Base-by-base conservation (phyloP, 2,888 invertebrate species). In the Latheticus oryzae region DNA sequence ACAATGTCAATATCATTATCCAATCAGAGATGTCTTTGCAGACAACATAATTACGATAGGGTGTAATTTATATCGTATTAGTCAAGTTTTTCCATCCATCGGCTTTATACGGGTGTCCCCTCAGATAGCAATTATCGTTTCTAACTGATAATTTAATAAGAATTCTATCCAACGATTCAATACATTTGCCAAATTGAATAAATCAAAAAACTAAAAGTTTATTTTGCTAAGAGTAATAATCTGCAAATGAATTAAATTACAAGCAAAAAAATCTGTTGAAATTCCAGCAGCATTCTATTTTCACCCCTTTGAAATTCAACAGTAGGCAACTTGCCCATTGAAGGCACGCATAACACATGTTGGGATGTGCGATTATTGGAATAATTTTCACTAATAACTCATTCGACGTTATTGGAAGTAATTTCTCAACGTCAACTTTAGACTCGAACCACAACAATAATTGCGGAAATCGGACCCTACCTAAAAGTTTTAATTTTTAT, bases 1-100 rank as follows among this genome's bases (percentile, higher is more conserved):
- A 70, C 73, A 77, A 76, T 78, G 78, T 78, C 78, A 78, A 78
- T 78, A 78, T 78, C 74, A 78, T 78, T 78, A 78, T 78, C 78
- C 78, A 78, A 78, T 78, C 78, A 76, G 74, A 76, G 74, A 78
- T 78, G 77, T 78, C 77, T 74, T 69, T 76, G 76, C 68, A 72
- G 78, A 77, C 77, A 76, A 73, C 72, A 75, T 78, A 78, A 78
- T 78, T 76, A 75, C 71, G 69, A 69, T 64, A 65, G 69, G 65
- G 73, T 72, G 74, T 76, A 78, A 78, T 78, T 78, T 77, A 77
- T 77, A 75, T 75, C 77, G 73, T 76, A 77, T 78, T 78, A 78
- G 76, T 70, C 69, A 67, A 64, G 67, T 72, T 69, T 73, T 74
- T 73, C 66, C 62, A 59, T 56, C 64, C 54, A 55, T 58, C 40